Evolutionary conservation across 1,140 invertebrate genomes (phyloP).

Genomic region (Triops cancriformis): DNA sequence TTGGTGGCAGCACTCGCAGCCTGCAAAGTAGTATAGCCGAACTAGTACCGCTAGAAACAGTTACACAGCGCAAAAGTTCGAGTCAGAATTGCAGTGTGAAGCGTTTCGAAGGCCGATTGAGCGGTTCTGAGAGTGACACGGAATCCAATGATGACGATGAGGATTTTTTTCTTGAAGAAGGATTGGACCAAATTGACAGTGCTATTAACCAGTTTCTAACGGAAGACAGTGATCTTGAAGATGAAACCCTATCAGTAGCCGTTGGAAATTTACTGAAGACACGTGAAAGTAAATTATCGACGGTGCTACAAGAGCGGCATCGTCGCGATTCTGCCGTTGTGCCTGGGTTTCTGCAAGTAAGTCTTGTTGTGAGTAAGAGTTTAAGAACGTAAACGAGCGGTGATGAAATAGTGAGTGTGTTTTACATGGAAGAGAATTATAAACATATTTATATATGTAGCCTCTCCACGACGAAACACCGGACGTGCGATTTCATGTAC

Average conservation of each 20-base stretch:
- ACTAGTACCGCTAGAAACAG: conserved; percentile 60
- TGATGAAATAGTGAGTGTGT: too few relatives aligned
- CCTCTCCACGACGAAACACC: too few relatives aligned
- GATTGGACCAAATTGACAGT: background rate
- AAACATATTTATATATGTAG: too few relatives aligned
- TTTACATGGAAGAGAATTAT: too few relatives aligned
- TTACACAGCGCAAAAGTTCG: conserved; percentile 41
- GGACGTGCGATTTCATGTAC: too few relatives aligned
- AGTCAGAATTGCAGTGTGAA: background rate
- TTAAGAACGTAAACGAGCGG: too few relatives aligned
- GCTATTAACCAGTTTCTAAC: background rate
- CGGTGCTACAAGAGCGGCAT: background rate
- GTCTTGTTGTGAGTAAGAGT: background rate
- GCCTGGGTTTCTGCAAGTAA: background rate
- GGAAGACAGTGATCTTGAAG: background rate
- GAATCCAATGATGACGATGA: background rate
- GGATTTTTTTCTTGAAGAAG: background rate
- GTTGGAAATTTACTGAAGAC: background rate
- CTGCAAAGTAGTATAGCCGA: conserved; percentile 49
- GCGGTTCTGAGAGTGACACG: background rate
- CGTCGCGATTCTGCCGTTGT: background rate
- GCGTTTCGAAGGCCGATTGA: background rate
- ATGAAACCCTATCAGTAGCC: background rate
- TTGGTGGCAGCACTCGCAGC: conserved; percentile 54
- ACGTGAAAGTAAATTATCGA: background rate